phyloP scores from a whole-genome alignment of 2,113 vertebrate genomes.

The Catharus minimus region DNA sequence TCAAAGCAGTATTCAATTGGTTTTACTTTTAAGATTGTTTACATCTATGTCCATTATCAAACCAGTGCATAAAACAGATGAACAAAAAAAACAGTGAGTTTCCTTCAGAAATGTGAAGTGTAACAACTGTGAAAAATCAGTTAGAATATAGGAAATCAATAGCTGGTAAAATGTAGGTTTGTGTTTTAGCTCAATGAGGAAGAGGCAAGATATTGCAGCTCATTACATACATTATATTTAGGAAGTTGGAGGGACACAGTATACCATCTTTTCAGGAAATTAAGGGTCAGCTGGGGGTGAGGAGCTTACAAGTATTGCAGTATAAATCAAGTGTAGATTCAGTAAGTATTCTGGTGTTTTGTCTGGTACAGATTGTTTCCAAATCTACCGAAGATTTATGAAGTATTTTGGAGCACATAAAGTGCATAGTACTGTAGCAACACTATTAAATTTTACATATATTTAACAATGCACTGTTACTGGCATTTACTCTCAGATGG shows the following conservation, averaged over 20 bases:
- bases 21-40: neutral
- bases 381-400: neutral
- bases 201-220: neutral
- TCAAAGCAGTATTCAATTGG: neutral
- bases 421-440: neutral
- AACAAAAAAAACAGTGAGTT: neutral
- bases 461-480: neutral
- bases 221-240: neutral
- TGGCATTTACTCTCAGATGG: constrained; percentile 74
- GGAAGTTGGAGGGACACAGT: neutral
- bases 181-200: neutral
- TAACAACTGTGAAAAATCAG: neutral
- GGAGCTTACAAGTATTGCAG: neutral
- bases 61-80: neutral
- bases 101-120: neutral
- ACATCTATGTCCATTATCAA: neutral
- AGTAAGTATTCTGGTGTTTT: neutral
- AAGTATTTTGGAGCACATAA: neutral
- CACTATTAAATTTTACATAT: neutral
- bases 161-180: neutral
- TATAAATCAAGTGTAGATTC: neutral
- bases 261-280: neutral
- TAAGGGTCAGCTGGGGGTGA: neutral
- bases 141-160: neutral
- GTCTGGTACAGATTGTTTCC: neutral